Base-by-base conservation (phyloP, 2,888 invertebrate species). In the Epicampocera succincta region DNA sequence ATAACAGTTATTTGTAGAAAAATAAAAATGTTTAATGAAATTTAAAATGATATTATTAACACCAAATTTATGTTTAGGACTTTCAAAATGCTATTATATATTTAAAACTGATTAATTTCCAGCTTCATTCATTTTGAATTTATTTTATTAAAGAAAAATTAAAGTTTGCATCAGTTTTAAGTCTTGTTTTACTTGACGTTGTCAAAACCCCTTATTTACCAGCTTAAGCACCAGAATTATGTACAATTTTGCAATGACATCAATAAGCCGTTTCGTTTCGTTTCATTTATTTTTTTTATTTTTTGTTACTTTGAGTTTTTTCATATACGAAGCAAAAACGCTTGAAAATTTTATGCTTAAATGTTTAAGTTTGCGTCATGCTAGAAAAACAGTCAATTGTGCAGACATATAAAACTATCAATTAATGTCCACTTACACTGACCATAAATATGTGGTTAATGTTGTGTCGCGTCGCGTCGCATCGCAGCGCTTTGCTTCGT, bases 351-450 rank as follows among this genome's bases (percentile, higher is more conserved):
- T 42, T 56, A 68, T 65, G 63, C 40, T 69, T 25, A 73, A 69
- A 46, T 56, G 68, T 72, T 81, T 63, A 52, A 76, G 60, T 60
- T 58, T 15, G 48, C n/a, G 60, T 52, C 42, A 60, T 50, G 33
- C 40, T 8, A 29, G 15, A 13, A 60, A 56, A 68, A 63, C 11
- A 73, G 21, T n/a, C 68, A 66, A 54, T 69, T 80, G 38, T 74
- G 12, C 61, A 68, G 72, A 60, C 42, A 52, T 68, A 63, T 73
- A 83, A 84, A 84, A 84, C 83, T 80, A 84, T 84, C 84, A 84
- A 84, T 85, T 85, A 85, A 84, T 77, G 84, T 84, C 80, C 66
- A 76, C 71, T 80, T 76, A 82, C 84, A 79, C 83, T 80, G 83
- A 71, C 80, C 84, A 82, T 84, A 82, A 84, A 84, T 84, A 79